phyloP scores from a whole-genome alignment of 1,140 invertebrate species.

The Drosophila micromelanica region DNA sequence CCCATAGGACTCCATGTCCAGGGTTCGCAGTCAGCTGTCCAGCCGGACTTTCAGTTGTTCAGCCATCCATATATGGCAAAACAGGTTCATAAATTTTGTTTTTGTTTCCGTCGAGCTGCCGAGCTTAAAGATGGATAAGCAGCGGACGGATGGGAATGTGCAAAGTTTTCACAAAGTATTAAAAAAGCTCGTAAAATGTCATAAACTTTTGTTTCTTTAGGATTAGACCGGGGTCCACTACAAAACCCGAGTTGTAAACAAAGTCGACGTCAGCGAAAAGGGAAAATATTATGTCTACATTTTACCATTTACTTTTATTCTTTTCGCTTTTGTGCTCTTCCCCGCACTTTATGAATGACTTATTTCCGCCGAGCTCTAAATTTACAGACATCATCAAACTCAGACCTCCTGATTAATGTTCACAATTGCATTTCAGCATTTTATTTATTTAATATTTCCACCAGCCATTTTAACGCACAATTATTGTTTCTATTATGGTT shows the following conservation, averaged over 20 bases:
- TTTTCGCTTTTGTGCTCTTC: constrained; percentile 6
- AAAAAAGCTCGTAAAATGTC: constrained; percentile 71
- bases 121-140: constrained; percentile 57
- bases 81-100: constrained; percentile 65
- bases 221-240: constrained; percentile 54
- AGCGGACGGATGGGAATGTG: constrained; percentile 41
- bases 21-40: not conserved
- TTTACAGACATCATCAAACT: not conserved
- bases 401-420: not conserved
- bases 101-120: constrained; percentile 51
- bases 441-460: no score
- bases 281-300: constrained; percentile 47
- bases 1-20: not conserved
- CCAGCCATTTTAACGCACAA: not conserved
- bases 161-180: constrained; percentile 68
- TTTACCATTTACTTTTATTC: constrained; percentile 41
- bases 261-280: constrained; percentile 39
- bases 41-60: constrained; percentile 2
- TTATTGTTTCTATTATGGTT: not conserved
- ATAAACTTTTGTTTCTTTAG: constrained; percentile 65
- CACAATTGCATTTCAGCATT: constrained; percentile 1
- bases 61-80: constrained; percentile 56
- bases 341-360: constrained; percentile 40
- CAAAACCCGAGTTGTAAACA: constrained; percentile 18
- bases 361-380: constrained; percentile 26